Evolutionary conservation across 2,113 vertebrate genomes (phyloP).

Genomic region (Corythaeola cristata): DNA sequence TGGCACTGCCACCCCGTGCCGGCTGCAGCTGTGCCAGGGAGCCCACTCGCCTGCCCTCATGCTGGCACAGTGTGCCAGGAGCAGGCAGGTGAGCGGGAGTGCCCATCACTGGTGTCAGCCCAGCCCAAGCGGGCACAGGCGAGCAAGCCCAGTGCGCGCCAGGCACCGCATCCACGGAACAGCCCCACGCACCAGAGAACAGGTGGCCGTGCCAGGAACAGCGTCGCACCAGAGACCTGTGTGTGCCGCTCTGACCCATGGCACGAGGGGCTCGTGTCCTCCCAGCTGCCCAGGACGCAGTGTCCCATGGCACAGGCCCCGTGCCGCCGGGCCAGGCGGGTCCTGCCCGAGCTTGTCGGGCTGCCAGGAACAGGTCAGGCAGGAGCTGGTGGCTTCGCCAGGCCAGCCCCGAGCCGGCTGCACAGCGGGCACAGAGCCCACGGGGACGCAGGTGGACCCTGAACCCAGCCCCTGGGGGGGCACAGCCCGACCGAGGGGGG

Average conservation of each 20-base stretch:
- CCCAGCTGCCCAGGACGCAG: fast-evolving
- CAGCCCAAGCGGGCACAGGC: not conserved
- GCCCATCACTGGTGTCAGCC: fast-evolving
- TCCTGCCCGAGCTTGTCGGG: conserved; percentile 31
- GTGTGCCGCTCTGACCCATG: fast-evolving
- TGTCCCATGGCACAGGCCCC: not conserved
- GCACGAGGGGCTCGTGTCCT: fast-evolving
- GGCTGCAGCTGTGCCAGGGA: fast-evolving
- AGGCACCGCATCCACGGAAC: fast-evolving
- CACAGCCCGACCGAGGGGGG: not conserved
- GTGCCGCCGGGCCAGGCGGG: not conserved
- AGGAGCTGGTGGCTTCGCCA: not conserved
- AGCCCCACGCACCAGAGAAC: fast-evolving
- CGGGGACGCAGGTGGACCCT: not conserved
- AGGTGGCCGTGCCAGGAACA: fast-evolving
- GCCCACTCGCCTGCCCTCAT: fast-evolving
- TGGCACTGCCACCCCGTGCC: fast-evolving
- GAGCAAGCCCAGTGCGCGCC: not conserved
- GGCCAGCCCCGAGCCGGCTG: not conserved
- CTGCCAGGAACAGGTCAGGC: conserved; percentile 16
- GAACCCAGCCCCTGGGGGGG: fast-evolving
- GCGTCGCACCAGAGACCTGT: not conserved
- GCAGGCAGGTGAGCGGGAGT: fast-evolving
- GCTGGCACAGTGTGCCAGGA: fast-evolving
- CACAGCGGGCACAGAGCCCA: fast-evolving